Conservation (phyloP, 2,113 vertebrate genomes). For the Chionis minor region DNA sequence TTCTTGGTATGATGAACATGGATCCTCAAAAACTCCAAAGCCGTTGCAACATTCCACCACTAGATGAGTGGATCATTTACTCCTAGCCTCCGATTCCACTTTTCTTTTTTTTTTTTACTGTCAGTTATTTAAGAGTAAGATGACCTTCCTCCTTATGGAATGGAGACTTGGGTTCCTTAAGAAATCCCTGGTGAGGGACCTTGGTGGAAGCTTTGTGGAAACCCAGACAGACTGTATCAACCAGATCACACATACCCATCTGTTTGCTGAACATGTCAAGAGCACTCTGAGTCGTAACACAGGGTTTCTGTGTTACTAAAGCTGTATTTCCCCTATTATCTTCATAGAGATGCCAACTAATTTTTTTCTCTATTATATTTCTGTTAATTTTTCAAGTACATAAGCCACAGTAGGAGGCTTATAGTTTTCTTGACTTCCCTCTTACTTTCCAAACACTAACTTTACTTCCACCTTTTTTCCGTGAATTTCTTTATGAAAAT, state of each 20-base stretch:
- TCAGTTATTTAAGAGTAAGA: not conserved
- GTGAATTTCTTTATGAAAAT: not conserved
- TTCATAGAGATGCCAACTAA: not conserved
- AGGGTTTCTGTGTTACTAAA: not conserved
- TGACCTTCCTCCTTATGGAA: not conserved
- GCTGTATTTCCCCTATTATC: not conserved
- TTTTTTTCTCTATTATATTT: not conserved
- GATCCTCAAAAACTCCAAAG: not conserved
- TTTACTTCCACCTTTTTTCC: not conserved
- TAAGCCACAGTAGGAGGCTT: not conserved
- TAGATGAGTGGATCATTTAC: not conserved
- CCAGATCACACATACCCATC: not conserved
- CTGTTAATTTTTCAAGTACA: not conserved
- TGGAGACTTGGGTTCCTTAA: not conserved
- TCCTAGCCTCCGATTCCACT: not conserved
- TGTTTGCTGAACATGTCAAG: not conserved
- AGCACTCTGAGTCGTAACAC: not conserved
- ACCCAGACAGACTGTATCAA: not conserved
- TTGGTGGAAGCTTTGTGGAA: not conserved
- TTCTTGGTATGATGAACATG: not conserved
- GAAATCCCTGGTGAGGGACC: not conserved
- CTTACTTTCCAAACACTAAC: not conserved
- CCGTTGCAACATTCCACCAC: not conserved
- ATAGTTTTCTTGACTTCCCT: not conserved
- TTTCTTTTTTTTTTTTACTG: not conserved